Evolutionary conservation across 1,140 invertebrate genomes (phyloP), one percentile per base, ranked within the genome.

Genomic region (Aethina tumida): DNA sequence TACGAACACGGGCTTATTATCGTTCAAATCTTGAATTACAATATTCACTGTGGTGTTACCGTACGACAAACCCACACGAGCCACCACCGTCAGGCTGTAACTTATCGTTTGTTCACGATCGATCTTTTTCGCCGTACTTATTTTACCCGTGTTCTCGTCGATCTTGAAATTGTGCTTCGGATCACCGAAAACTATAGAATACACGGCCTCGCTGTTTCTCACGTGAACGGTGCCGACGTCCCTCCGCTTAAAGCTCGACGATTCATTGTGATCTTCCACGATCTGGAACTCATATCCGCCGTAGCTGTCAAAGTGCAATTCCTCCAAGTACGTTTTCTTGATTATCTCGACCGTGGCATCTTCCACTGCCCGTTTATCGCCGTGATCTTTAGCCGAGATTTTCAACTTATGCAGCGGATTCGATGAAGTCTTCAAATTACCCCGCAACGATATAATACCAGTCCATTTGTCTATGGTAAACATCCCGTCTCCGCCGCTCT

Each of bases 11-110:
- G 93, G 92, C 21, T 79, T 73, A 62, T 93, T 92, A 61, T 97
- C 93, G 59, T 97, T 97, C 2, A 91, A 67, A 65, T 97, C 92
- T n/a, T 81, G 62, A 0, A 98, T 67, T 0, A 77, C 76, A 24
- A 99, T 76, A 43, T 82, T 84, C 0, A 94, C 83, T 7, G 62
- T 67, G 17, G 77, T 81, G 46, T 77, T 73, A 0, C 80, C 84
- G 52, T 76, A 83, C 0, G 78, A 71, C 7, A 77, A 58, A 13
- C 74, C 71, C 66, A 47, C 60, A 60, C 73, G 71, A 0, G 89
- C 92, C 10, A 82, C 70, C 0, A 94, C 68, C 45, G 73, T 74
- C 16, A 97, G 67, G 36, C 68, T 77, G 59, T 96, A 96, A 26
- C 72, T 68, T 10, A 79, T 66, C 45, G 74, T 71, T 41, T 73